Evolutionary conservation across 2,113 vertebrate genomes (phyloP).

Genomic region (Varanus salvator): DNA sequence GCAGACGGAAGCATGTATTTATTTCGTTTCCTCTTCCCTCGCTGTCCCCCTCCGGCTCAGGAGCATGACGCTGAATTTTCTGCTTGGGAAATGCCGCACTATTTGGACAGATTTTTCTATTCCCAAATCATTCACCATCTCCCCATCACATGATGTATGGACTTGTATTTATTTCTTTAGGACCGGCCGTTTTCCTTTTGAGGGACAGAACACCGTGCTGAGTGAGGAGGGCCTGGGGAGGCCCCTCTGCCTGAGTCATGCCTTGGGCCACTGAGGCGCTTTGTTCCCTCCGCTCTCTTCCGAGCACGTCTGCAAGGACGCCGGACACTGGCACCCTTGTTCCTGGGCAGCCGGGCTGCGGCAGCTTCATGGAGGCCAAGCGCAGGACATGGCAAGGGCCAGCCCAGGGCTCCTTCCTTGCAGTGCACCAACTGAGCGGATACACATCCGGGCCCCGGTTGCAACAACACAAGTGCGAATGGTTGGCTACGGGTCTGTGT

Average conservation of each 20-base stretch:
- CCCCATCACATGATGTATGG: constrained; percentile 52
- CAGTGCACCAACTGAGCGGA: background rate
- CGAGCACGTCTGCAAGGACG: constrained; percentile 46
- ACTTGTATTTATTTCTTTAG: constrained; percentile 73
- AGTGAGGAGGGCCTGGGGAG: constrained; percentile 63
- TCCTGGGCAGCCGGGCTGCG: background rate
- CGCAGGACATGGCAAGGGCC: constrained; percentile 4
- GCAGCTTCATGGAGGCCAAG: background rate
- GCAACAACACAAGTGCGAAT: background rate
- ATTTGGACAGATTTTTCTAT: constrained; percentile 69
- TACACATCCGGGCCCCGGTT: no score
- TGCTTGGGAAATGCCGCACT: constrained; percentile 39
- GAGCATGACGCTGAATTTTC: constrained; percentile 50
- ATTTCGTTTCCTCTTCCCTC: constrained; percentile 54
- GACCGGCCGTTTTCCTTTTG: constrained; percentile 55
- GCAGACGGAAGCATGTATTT: constrained; percentile 49
- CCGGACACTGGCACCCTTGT: constrained; percentile 64
- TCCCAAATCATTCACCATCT: constrained; percentile 67
- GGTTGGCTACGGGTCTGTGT: background rate
- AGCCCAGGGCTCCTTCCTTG: background rate
- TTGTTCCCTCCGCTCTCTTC: constrained; percentile 66
- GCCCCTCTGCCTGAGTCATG: constrained; percentile 41
- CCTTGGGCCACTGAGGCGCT: constrained; percentile 57
- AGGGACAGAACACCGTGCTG: constrained; percentile 51
- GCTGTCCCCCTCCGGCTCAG: constrained; percentile 50